Base-by-base conservation (phyloP, 2,113 vertebrate species). In the Channa maculata region DNA sequence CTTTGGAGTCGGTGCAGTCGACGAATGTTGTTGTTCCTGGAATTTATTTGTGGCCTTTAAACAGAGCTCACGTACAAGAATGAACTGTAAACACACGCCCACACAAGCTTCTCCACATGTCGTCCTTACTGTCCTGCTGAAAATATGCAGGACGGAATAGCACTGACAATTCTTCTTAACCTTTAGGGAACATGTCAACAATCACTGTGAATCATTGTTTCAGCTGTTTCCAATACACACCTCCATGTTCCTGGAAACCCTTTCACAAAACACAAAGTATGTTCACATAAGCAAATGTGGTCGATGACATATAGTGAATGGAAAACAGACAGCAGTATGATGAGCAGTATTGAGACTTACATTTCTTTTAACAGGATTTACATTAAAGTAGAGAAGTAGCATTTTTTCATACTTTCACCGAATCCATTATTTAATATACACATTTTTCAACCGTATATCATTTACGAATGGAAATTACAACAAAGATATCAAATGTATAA, bases 111-210 rank as follows among this genome's bases (percentile, higher is more conserved):
- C 60, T 58, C 39, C 37, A 10, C 46, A 24, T 49, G 7, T 8
- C 11, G 6, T 57, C 51, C 4, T 5, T 34, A 48, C 46, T 57
- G 59, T 15, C 46, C 3, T 14, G 60, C 38, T 79, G 71, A 44
- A 72, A 54, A 39, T 46, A 48, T 57, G 41, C 62, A 66, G 60
- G 11, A 36, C 45, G 14, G 45, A 44, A 36, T 50, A 51, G 33
- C 62, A 70, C 33, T 34, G 24, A 24, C 24, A 24, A 24, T 24
- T 24, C 24, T 24, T 24, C 24, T 24, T 24, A 13, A 51, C 68
- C 51, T 73, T 60, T 11, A 7, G 46, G 61, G 60, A 76, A 33
- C 65, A 71, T 57, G 62, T 60, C 57, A 64, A 62, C 41, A 50
- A 37, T 80, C 46, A 8, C 8, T 57, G 24, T 52, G 76, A 55